phyloP scores from a whole-genome alignment of 2,888 invertebrate species.

The Drosophila paramelanica region DNA sequence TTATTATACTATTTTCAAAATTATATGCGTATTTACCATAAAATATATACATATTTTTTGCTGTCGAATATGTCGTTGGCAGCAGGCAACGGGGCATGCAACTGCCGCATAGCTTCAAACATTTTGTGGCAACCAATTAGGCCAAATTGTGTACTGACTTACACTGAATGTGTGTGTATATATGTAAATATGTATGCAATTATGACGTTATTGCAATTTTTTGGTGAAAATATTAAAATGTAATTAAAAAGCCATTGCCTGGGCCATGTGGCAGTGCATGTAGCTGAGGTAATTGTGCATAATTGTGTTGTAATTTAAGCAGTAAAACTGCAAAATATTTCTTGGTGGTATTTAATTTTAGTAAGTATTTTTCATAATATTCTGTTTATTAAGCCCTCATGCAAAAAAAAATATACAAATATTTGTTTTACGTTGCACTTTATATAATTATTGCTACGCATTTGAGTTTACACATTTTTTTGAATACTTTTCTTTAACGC shows the following conservation, averaged over 20 bases:
- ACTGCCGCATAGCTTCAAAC: conserved; percentile 35
- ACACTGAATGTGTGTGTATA: conserved; percentile 6
- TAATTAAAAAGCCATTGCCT: conserved; percentile 65
- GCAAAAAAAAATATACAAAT: neutral
- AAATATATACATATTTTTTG: conserved; percentile 43
- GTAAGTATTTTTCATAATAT: neutral
- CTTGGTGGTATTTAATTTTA: neutral
- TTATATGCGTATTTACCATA: conserved; percentile 59
- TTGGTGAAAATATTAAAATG: conserved; percentile 62
- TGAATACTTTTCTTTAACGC: neutral
- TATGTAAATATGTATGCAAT: conserved; percentile 28
- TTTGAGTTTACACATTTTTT: neutral
- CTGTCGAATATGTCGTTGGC: conserved; percentile 53
- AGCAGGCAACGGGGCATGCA: conserved; percentile 28
- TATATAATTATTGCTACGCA: conserved; percentile 7
- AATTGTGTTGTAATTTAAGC: conserved; percentile 16
- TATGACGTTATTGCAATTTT: conserved; percentile 47
- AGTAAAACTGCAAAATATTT: conserved; percentile 8
- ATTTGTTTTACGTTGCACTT: neutral
- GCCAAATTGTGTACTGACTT: conserved; percentile 52
- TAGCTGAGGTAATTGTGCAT: neutral
- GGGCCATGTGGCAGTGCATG: neutral
- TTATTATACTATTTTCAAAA: conserved; percentile 54
- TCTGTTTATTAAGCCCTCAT: neutral
- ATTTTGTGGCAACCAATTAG: conserved; percentile 71